A percentile compares a stretch with the other conserved stretches of the same genome.
Evolutionary conservation across 2,888 invertebrate genomes (phyloP).

Genomic region (Ernsta delagoae): DNA sequence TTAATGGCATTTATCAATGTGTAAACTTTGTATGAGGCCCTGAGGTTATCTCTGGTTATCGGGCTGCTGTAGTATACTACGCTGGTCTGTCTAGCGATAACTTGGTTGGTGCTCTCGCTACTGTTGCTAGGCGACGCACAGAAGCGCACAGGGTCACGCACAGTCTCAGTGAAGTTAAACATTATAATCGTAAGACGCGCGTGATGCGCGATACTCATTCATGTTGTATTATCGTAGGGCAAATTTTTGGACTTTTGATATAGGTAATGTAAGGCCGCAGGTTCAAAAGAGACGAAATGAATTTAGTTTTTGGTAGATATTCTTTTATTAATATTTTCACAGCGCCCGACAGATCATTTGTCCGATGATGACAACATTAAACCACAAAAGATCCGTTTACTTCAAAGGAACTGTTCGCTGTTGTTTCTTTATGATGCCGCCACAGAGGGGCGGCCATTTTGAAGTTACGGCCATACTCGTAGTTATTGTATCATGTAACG

Average conservation of each 20-base stretch:
- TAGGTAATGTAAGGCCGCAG: too few species aligned
- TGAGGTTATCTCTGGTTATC: slow-evolving; percentile 2
- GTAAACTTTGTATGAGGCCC: neutral
- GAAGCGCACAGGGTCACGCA: neutral
- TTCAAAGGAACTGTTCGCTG: slow-evolving; percentile 4
- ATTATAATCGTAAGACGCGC: too few species aligned
- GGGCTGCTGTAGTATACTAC: neutral
- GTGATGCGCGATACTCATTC: too few species aligned
- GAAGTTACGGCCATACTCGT: neutral
- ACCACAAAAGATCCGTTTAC: slow-evolving; percentile 12
- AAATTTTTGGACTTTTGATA: too few species aligned
- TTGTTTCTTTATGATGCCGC: slow-evolving; percentile 6
- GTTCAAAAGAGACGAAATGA: neutral
- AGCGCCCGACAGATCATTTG: neutral
- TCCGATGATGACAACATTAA: slow-evolving; percentile 5
- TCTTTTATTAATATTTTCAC: slow-evolving; percentile 4
- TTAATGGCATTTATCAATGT: neutral
- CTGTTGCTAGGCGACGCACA: neutral
- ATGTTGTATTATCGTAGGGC: too few species aligned
- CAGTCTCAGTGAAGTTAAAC: too few species aligned
- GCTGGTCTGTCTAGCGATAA: slow-evolving; percentile 2
- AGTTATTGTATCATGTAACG: slow-evolving; percentile 10
- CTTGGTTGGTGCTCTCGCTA: neutral
- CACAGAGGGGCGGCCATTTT: slow-evolving; percentile 9
- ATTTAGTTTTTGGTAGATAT: neutral